A percentile compares a stretch with the other conserved stretches of the same genome.
Evolutionary conservation across 2,797 vertebrate species (phyloP).

Genomic region (Aratinga solstitialis): DNA sequence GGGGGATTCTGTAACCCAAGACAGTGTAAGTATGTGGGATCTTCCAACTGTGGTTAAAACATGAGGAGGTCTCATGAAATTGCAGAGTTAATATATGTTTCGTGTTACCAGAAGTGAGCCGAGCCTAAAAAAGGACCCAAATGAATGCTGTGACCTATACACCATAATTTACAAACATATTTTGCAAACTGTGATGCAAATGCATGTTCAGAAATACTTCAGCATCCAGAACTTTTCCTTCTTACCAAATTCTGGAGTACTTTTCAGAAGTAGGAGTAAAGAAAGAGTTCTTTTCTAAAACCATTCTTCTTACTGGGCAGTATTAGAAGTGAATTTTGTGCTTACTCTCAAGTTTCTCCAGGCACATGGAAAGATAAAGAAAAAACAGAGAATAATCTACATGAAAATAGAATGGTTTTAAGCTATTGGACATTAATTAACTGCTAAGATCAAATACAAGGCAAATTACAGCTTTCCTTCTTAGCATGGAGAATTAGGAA

Average conservation of each 20-base stretch:
- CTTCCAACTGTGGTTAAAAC: background rate
- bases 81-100: background rate
- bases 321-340: background rate
- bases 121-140: background rate
- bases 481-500: background rate
- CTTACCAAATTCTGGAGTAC: background rate
- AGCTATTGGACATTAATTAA: background rate
- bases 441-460: background rate
- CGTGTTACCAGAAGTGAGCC: background rate
- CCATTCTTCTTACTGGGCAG: background rate
- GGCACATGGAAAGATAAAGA: background rate
- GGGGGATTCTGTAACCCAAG: constrained; percentile 69
- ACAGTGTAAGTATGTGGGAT: constrained; percentile 71
- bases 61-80: background rate
- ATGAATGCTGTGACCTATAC: background rate
- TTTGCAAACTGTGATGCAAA: background rate
- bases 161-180: background rate
- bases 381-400: background rate
- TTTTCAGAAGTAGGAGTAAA: background rate
- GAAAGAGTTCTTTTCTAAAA: background rate
- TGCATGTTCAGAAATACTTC: background rate
- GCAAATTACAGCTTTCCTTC: background rate
- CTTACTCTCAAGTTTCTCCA: background rate
- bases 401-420: background rate
- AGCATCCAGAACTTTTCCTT: background rate